phyloP scores from a whole-genome alignment of 2,113 vertebrate species.

The Kobus ellipsiprymnus region DNA sequence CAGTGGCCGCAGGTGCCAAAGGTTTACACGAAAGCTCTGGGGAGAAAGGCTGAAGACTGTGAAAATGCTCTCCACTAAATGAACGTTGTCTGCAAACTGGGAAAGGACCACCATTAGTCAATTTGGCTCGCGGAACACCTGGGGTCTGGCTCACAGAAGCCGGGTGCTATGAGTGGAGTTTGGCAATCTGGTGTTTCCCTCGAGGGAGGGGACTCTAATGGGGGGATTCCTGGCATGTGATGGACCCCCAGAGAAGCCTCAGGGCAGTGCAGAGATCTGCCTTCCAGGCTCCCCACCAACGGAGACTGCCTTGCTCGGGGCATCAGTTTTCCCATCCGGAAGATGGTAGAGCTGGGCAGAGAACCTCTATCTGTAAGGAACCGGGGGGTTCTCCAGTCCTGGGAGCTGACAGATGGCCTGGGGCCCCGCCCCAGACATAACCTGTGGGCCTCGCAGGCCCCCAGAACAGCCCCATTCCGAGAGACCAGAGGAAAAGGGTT shows the following conservation, averaged over 20 bases:
- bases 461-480: neutral
- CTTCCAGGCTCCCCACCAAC: neutral
- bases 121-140: conserved; percentile 63
- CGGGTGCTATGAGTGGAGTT: neutral
- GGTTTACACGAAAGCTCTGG: conserved; percentile 67
- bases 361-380: neutral
- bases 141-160: conserved; percentile 53
- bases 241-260: neutral
- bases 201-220: neutral
- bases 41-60: conserved; percentile 50
- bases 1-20: conserved; percentile 69
- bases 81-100: conserved; percentile 62
- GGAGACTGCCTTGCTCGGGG: neutral
- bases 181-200: neutral
- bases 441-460: neutral
- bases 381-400: neutral
- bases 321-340: conserved; percentile 31
- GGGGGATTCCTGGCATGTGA: conserved; percentile 11
- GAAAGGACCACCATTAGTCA: conserved; percentile 74
- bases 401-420: neutral
- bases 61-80: conserved; percentile 67
- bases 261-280: neutral
- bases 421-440: neutral
- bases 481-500: conserved; percentile 65
- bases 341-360: neutral